Conservation (phyloP, 2,888 invertebrate species). For the Empis livida region DNA sequence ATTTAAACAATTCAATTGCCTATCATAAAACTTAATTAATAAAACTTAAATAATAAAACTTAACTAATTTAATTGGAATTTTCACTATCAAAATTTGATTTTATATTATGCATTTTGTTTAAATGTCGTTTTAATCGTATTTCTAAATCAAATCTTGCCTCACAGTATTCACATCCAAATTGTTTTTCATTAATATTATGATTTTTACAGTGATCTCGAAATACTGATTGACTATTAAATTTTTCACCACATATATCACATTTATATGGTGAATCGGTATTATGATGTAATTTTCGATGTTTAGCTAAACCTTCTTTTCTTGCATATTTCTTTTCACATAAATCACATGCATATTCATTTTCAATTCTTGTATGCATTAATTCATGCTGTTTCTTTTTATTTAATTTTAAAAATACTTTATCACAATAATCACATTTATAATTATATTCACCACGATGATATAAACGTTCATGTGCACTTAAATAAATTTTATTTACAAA, state of each 20-base stretch:
- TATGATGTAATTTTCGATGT: neutral
- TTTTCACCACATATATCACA: neutral
- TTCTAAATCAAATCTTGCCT: neutral
- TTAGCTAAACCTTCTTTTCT: neutral
- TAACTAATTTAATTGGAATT: too few species aligned
- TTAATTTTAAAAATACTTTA: neutral
- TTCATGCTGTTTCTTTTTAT: neutral
- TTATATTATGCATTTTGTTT: neutral
- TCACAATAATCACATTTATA: conserved; percentile 1
- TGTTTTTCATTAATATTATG: neutral
- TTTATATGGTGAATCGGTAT: neutral
- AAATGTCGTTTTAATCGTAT: neutral
- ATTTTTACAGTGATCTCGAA: neutral
- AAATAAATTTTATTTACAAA: neutral
- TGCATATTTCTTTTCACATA: neutral
- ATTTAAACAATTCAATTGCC: too few species aligned
- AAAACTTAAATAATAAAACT: too few species aligned
- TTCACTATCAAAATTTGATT: neutral
- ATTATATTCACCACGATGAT: conserved; percentile 1
- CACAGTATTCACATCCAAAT: neutral
- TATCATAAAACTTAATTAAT: too few species aligned
- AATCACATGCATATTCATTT: neutral
- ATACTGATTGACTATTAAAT: neutral
- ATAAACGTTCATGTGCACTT: neutral
- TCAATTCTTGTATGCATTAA: neutral